Evolutionary conservation across 2,113 vertebrate species (phyloP), one percentile per base, ranked within the genome.

Genomic region (Phylloscopus trochiloides): DNA sequence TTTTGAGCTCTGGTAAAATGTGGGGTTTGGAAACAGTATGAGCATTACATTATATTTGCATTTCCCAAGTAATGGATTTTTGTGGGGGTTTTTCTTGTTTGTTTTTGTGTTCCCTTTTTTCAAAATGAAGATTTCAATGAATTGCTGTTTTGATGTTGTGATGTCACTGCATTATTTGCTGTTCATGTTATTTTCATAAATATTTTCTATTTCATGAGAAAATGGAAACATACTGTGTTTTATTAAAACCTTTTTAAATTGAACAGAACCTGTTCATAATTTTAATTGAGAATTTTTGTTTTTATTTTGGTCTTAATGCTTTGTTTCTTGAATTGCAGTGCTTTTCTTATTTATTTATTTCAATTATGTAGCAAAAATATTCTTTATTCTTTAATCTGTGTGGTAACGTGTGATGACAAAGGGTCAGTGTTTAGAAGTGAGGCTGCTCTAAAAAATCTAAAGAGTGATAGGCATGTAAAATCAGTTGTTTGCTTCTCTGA

Each of bases 1-100:
- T 42, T 85, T 61, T 86, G 22, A 59, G 28, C n/a, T 79, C 85
- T 74, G 63, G 22, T 63, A 55, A 92, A 42, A 31, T 9, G 36
- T 91, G 79, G 29, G 47, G 16, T 98, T 97, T 94, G 91, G 85
- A 96, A 97, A 76, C 95, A 31, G 8, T 12, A 1, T 22, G n/a
- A 92, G 68, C 95, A 58, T 75, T 88, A 38, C 3, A 63, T 72
- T 31, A 7, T n/a, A 62, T 62, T 12, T 81, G 25, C 21, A 22
- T 77, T 85, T 92, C 8, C n/a, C 34, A 59, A 40, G 21, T 20
- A 7, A 4, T 43, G 18, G 22, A 5, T 19, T 52, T 73, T 88
- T 11, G 2, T 9, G 25, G 4, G 25, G 7, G 0, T 0, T 10
- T 32, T 10, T 29, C 20, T 42, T 2, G 0, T 4, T 38, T 18